Evolutionary conservation across 2,797 vertebrate species (phyloP).

Genomic region (Oryzias dopingdopingensis): DNA sequence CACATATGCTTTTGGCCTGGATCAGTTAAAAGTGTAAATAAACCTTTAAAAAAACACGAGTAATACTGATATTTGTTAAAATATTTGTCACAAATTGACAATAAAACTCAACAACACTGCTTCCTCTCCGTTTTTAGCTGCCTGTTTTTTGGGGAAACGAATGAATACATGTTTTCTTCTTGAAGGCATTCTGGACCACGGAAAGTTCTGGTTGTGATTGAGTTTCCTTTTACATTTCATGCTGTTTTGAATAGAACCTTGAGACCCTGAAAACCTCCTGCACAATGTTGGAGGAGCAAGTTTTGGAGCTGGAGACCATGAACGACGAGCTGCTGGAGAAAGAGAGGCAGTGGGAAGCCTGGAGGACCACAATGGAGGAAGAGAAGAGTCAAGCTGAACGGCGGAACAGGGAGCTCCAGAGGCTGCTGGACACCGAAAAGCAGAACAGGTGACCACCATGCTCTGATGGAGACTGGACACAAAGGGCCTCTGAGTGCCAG

Average conservation of each 20-base stretch:
- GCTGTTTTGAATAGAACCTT: constrained; percentile 81
- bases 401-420: constrained; percentile 90
- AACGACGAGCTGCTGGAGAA: constrained; percentile 96
- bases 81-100: no score
- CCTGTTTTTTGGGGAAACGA: no score
- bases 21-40: no score
- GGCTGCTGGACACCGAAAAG: constrained; percentile 95
- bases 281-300: constrained; percentile 98
- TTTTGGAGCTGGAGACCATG: constrained; percentile 92
- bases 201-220: no score
- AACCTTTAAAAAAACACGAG: no score
- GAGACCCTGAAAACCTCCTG: constrained; percentile 98
- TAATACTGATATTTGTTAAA: no score
- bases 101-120: no score
- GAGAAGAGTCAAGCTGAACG: constrained; percentile 96
- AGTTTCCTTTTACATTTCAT: background rate
- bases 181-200: no score
- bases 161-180: no score
- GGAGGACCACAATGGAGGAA: constrained; percentile 90
- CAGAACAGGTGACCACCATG: constrained; percentile 87
- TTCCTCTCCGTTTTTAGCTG: no score
- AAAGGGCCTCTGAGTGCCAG: no score
- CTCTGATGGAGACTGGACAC: background rate
- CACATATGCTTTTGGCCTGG: no score
- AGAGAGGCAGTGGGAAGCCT: constrained; percentile 96